Evolutionary conservation across 2,888 invertebrate genomes (phyloP).

Genomic region (Crioceris asparagi): DNA sequence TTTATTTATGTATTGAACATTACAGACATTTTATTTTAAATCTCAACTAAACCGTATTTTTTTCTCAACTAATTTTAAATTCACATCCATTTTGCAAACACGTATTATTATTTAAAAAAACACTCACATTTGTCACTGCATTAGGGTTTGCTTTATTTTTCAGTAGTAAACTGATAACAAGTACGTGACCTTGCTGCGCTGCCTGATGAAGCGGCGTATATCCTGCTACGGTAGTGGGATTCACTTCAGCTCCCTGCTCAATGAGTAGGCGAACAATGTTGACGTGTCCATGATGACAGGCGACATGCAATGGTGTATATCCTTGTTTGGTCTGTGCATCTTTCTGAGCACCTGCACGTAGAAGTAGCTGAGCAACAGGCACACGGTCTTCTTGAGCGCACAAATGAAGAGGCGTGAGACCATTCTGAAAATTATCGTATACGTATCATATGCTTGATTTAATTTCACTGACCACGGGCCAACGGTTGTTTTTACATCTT

Average conservation of each 20-base stretch:
- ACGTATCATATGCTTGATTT: not conserved
- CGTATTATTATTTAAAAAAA: too few relatives aligned
- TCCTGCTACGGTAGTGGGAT: slow-evolving; percentile 64
- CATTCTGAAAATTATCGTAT: slow-evolving; percentile 62
- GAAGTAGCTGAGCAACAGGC: slow-evolving; percentile 69
- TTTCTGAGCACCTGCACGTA: slow-evolving; percentile 66
- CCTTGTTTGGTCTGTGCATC: slow-evolving; percentile 71
- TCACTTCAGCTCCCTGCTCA: slow-evolving; percentile 80
- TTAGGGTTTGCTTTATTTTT: slow-evolving; percentile 93
- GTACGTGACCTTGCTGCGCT: slow-evolving; percentile 87
- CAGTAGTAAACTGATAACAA: slow-evolving; percentile 83
- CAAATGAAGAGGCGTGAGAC: slow-evolving; percentile 87
- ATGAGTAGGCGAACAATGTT: slow-evolving; percentile 84
- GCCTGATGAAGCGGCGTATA: slow-evolving; percentile 97
- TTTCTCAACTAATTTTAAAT: too few relatives aligned
- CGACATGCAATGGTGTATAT: slow-evolving; percentile 92
- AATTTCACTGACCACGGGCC: not conserved
- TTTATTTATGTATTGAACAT: too few relatives aligned
- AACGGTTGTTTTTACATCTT: not conserved
- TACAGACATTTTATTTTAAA: too few relatives aligned
- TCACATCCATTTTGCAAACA: too few relatives aligned
- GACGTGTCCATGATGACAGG: slow-evolving; percentile 92
- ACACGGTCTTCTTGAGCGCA: slow-evolving; percentile 92
- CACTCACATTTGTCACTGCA: slow-evolving; percentile 77
- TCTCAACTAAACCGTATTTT: too few relatives aligned